These are phyloP conservation scores for Phalacrocorax brasilianus DNA, from an alignment of 2,113 vertebrate species.

Conservation along the genomic window DNA sequence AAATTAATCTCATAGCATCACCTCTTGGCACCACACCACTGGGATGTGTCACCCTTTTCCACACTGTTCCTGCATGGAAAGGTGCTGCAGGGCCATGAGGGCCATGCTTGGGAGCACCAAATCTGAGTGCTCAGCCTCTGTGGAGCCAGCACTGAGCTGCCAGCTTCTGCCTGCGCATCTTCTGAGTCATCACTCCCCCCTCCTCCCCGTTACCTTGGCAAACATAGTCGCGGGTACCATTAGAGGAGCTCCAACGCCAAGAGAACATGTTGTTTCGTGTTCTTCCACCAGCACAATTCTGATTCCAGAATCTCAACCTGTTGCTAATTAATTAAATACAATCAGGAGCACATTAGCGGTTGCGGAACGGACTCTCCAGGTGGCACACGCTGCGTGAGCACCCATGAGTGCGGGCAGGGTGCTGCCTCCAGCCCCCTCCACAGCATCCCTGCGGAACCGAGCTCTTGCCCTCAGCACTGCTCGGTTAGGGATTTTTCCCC, in stretches of 20 bases:
- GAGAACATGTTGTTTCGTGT: background rate
- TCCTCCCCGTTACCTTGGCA: background rate
- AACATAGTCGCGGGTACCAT: rapidly evolving
- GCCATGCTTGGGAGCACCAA: background rate
- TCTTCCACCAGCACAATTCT: background rate
- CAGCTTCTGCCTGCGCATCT: background rate
- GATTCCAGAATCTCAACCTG: background rate
- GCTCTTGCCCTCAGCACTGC: background rate
- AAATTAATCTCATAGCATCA: background rate
- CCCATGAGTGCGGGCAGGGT: background rate
- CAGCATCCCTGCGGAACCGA: background rate
- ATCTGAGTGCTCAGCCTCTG: rapidly evolving
- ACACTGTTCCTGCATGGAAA: background rate
- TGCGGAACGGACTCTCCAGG: background rate
- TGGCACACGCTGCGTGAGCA: background rate
- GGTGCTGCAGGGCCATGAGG: rapidly evolving
- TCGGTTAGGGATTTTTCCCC: rapidly evolving
- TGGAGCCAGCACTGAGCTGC: background rate
- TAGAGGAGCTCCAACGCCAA: background rate
- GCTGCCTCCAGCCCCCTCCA: background rate
- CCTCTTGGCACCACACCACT: background rate
- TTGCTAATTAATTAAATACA: constrained; percentile 2
- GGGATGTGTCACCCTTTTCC: rapidly evolving
- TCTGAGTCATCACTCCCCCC: background rate
- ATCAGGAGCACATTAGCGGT: background rate